Evolutionary conservation across 2,113 vertebrate genomes (phyloP).

Genomic region (Sarotherodon lohbergeri): DNA sequence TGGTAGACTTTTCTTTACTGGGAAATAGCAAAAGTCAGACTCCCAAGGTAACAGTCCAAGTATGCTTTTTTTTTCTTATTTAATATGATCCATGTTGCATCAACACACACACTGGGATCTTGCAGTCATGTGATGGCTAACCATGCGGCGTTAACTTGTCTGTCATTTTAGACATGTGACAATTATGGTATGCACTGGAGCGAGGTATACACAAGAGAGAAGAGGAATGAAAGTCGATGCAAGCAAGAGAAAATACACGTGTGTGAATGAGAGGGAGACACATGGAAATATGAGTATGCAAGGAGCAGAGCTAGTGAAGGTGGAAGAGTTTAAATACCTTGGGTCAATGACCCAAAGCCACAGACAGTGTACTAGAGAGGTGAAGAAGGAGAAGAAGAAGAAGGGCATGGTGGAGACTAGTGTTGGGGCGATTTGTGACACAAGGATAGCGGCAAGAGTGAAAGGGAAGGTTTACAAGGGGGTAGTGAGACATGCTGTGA

Average conservation of each 20-base stretch:
- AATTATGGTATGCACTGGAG: neutral
- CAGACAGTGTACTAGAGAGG: neutral
- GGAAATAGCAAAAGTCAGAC: neutral
- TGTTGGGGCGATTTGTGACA: neutral
- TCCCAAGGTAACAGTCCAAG: neutral
- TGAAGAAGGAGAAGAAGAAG: neutral
- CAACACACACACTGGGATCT: neutral
- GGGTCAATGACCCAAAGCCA: neutral
- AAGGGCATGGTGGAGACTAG: neutral
- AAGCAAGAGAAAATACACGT: neutral
- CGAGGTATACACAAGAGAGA: neutral
- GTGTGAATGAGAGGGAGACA: neutral
- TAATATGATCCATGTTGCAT: neutral
- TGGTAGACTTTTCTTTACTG: neutral
- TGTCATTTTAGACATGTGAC: neutral
- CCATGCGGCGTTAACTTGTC: neutral
- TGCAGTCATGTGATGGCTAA: neutral
- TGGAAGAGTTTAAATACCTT: neutral
- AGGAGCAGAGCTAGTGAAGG: neutral
- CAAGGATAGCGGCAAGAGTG: neutral
- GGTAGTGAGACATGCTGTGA: neutral
- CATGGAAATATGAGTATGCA: neutral
- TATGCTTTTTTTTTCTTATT: neutral
- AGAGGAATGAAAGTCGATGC: neutral
- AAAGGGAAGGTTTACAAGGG: neutral